Evolutionary conservation across 2,113 vertebrate genomes (phyloP).

Genomic region (Alexandromys fortis): DNA sequence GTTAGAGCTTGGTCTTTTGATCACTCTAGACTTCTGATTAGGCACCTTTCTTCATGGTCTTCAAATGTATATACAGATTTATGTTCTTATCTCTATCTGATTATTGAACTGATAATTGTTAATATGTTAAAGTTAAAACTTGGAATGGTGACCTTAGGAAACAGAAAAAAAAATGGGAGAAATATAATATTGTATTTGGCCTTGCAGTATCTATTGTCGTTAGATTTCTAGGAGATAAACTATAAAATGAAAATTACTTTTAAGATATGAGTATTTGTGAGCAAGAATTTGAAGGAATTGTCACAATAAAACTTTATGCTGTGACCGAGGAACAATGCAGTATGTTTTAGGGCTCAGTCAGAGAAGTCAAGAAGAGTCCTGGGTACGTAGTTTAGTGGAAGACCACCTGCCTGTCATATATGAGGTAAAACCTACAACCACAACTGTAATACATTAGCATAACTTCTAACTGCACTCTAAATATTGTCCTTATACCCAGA

Average conservation of each 20-base stretch:
- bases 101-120: neutral
- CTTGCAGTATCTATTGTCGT: neutral
- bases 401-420: too few relatives aligned
- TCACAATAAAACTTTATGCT: neutral
- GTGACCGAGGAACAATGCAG: too few relatives aligned
- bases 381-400: neutral
- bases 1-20: neutral
- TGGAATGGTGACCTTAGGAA: neutral
- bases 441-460: neutral
- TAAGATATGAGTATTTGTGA: neutral
- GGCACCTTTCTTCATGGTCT: neutral
- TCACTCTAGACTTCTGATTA: neutral
- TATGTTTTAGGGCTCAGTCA: neutral
- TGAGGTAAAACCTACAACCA: neutral
- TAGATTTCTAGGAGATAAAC: neutral
- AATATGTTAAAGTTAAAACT: neutral
- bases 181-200: neutral
- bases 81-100: too few relatives aligned
- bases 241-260: neutral
- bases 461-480: neutral
- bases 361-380: too few relatives aligned
- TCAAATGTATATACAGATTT: neutral
- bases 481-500: neutral
- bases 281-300: neutral
- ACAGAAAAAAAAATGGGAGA: neutral